Conservation (phyloP, 2,113 vertebrate species). For the Hypanus sabinus region DNA sequence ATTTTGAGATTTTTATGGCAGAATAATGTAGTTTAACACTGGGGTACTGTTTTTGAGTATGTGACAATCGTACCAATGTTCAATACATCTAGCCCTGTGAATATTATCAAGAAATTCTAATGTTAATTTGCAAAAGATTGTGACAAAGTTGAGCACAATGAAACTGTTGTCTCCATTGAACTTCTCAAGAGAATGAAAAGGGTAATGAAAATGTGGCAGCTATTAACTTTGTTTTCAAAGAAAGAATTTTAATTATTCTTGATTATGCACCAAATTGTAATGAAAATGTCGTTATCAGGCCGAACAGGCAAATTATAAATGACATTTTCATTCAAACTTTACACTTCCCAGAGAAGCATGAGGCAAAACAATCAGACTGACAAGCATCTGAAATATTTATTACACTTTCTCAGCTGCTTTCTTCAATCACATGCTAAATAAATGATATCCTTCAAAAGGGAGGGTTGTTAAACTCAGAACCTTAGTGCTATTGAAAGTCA, state of each 20-base stretch:
- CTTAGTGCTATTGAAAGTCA: background rate
- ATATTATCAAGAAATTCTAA: constrained; percentile 24
- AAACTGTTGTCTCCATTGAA: constrained; percentile 16
- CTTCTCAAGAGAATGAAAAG: background rate
- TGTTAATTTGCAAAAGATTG: constrained; percentile 19
- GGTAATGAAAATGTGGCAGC: constrained; percentile 44
- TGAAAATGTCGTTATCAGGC: constrained; percentile 52
- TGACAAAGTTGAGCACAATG: background rate
- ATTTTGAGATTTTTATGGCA: background rate
- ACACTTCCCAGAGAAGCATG: constrained; percentile 43
- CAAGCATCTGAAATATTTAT: constrained; percentile 37
- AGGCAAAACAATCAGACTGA: constrained; percentile 45
- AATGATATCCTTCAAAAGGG: constrained; percentile 35
- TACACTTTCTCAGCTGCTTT: constrained; percentile 45
- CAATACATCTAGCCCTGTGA: background rate
- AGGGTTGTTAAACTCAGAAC: background rate
- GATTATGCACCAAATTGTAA: background rate
- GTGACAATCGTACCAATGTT: background rate
- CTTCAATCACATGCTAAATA: constrained; percentile 41
- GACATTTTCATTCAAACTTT: constrained; percentile 51
- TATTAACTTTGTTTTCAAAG: constrained; percentile 38
- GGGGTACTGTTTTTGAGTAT: background rate
- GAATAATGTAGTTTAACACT: background rate
- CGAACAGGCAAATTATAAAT: constrained; percentile 58
- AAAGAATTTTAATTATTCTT: constrained; percentile 28